These are phyloP conservation scores for Girardinichthys multiradiatus DNA, from an alignment of 2,113 vertebrate species.

Conservation along the genomic window DNA sequence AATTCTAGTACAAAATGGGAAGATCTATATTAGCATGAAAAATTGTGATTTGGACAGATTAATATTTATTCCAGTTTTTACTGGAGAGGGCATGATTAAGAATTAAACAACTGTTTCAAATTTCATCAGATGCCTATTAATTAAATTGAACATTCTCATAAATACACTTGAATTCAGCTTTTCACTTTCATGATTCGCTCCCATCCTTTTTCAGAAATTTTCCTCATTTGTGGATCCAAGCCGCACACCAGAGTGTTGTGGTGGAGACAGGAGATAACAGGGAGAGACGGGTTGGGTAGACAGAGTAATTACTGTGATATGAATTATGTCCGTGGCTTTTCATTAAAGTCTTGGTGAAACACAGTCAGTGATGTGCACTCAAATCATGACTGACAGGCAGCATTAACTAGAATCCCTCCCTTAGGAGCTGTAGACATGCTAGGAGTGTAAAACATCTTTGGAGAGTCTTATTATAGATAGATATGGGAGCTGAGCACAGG, in stretches of 20 bases:
- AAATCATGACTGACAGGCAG: slow-evolving; percentile 58
- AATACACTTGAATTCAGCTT: background rate
- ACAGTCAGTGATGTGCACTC: slow-evolving; percentile 43
- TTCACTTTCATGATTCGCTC: background rate
- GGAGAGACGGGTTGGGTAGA: slow-evolving; percentile 31
- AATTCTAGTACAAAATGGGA: background rate
- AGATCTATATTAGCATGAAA: slow-evolving; percentile 7
- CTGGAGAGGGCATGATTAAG: background rate
- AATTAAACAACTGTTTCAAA: slow-evolving; percentile 5
- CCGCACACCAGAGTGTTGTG: background rate
- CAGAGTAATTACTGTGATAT: slow-evolving; percentile 57
- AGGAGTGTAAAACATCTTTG: slow-evolving; percentile 55
- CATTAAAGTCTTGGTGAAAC: slow-evolving; percentile 56
- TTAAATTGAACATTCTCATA: slow-evolving; percentile 4
- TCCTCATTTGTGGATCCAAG: slow-evolving; percentile 11
- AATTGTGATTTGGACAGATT: slow-evolving; percentile 18
- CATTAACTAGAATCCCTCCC: slow-evolving; percentile 44
- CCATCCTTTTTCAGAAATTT: slow-evolving; percentile 16
- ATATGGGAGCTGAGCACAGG: slow-evolving; percentile 32
- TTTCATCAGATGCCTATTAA: background rate
- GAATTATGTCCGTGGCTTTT: slow-evolving; percentile 59
- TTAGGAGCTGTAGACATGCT: slow-evolving; percentile 36
- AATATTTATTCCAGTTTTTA: slow-evolving; percentile 13
- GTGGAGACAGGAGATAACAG: slow-evolving; percentile 19
- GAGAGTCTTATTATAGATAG: slow-evolving; percentile 50